Evolutionary conservation across 2,113 vertebrate species (phyloP).

Genomic region (Brienomyrus longianalis): DNA sequence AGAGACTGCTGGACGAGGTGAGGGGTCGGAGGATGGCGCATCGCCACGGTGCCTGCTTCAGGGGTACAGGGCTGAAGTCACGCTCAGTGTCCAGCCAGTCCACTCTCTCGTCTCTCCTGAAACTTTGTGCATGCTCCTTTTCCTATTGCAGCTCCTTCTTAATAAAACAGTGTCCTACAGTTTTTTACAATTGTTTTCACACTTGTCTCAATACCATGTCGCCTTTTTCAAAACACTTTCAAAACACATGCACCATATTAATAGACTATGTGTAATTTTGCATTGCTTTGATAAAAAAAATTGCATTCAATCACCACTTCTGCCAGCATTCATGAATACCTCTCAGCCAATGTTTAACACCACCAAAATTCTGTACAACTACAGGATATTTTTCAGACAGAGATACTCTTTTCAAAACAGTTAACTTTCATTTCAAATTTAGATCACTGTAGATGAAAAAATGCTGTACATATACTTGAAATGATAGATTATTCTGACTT

Average conservation of each 20-base stretch:
- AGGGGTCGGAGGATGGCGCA: not conserved
- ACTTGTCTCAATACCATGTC: not conserved
- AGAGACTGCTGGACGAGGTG: conserved; percentile 93
- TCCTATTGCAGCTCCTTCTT: not conserved
- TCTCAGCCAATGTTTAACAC: not conserved
- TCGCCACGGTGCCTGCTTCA: not conserved
- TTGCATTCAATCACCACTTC: too few relatives aligned
- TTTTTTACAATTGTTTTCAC: not conserved
- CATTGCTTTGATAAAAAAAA: too few relatives aligned
- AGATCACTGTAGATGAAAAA: not conserved
- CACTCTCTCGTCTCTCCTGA: not conserved
- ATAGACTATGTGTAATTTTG: not conserved
- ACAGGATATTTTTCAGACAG: not conserved
- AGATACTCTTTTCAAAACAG: too few relatives aligned
- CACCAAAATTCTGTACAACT: not conserved
- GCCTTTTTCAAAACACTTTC: not conserved
- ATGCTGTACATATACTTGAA: not conserved
- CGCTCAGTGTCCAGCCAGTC: not conserved
- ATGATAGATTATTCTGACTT: not conserved
- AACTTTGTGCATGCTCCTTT: not conserved
- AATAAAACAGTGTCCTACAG: not conserved
- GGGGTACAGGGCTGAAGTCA: not conserved
- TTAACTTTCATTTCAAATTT: not conserved
- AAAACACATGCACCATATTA: not conserved
- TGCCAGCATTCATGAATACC: too few relatives aligned